These are phyloP conservation scores for Syngnathus typhle DNA, from an alignment of 2,113 vertebrate genomes.

Conservation along the genomic window DNA sequence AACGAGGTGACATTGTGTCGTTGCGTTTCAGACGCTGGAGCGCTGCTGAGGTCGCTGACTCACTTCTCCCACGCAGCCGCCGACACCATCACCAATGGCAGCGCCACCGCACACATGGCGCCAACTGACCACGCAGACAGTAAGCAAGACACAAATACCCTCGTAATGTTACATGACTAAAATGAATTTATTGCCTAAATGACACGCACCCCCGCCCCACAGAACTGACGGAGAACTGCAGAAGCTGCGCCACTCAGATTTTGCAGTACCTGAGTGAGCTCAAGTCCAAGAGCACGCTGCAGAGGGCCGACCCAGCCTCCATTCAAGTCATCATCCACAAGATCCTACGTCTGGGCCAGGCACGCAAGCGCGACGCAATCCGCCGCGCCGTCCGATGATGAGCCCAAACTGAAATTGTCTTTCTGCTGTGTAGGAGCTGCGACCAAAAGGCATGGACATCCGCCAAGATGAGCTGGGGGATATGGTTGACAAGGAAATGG, in stretches of 20 bases:
- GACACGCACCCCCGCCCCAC: neutral
- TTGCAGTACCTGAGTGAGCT: constrained; percentile 75
- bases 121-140: constrained; percentile 87
- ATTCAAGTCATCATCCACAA: constrained; percentile 65
- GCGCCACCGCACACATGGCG: constrained; percentile 86
- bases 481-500: constrained; percentile 97
- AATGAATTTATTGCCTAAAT: no score
- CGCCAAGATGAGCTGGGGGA: constrained; percentile 91
- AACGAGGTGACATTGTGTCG: constrained; percentile 10
- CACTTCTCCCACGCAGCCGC: constrained; percentile 85
- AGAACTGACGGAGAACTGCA: constrained; percentile 83
- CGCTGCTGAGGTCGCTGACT: constrained; percentile 80
- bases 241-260: constrained; percentile 76
- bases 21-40: constrained; percentile 74
- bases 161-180: no score
- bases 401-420: neutral
- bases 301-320: constrained; percentile 65
- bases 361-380: constrained; percentile 30
- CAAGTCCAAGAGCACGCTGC: constrained; percentile 73
- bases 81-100: constrained; percentile 84
- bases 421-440: constrained; percentile 75
- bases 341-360: constrained; percentile 84
- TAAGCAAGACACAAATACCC: constrained; percentile 64
- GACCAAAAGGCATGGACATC: constrained; percentile 86
- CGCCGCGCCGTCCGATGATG: neutral